Evolutionary conservation across 2,888 invertebrate species (phyloP).

Genomic region (Phyllotreta cruciferae): DNA sequence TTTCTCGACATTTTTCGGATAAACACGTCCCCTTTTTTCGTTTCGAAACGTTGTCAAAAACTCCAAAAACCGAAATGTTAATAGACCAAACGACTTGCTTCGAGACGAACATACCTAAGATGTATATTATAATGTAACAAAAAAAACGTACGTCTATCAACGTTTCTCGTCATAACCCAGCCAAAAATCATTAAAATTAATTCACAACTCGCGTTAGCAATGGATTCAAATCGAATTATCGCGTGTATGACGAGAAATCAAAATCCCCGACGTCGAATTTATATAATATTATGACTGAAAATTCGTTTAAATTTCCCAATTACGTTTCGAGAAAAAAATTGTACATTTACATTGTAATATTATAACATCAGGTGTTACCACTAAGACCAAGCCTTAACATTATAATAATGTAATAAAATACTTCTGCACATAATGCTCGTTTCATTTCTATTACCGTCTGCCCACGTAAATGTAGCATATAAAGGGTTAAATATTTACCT

Average conservation of each 20-base stretch:
- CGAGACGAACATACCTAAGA: constrained; percentile 44
- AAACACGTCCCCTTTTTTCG: no score
- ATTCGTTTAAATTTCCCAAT: constrained; percentile 40
- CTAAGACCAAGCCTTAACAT: constrained; percentile 64
- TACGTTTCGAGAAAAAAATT: constrained; percentile 48
- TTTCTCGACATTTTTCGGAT: no score
- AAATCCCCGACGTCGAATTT: constrained; percentile 44
- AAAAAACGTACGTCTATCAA: constrained; percentile 42
- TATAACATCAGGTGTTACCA: constrained; percentile 61
- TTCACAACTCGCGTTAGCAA: neutral
- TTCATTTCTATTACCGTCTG: neutral
- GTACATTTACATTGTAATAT: constrained; percentile 59
- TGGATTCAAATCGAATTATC: neutral
- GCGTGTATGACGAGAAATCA: constrained; percentile 20
- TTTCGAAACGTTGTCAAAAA: constrained; percentile 14
- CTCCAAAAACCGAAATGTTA: constrained; percentile 36
- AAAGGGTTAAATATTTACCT: no score
- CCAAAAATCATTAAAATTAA: constrained; percentile 2
- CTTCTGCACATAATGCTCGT: constrained; percentile 56
- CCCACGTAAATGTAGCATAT: no score
- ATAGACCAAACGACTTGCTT: constrained; percentile 28
- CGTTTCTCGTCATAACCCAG: constrained; percentile 12
- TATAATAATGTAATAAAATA: constrained; percentile 61
- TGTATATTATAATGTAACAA: constrained; percentile 55
- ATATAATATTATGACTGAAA: constrained; percentile 47